Evolutionary conservation across 2,888 invertebrate species (phyloP).

Genomic region (Drosophila rubida): DNA sequence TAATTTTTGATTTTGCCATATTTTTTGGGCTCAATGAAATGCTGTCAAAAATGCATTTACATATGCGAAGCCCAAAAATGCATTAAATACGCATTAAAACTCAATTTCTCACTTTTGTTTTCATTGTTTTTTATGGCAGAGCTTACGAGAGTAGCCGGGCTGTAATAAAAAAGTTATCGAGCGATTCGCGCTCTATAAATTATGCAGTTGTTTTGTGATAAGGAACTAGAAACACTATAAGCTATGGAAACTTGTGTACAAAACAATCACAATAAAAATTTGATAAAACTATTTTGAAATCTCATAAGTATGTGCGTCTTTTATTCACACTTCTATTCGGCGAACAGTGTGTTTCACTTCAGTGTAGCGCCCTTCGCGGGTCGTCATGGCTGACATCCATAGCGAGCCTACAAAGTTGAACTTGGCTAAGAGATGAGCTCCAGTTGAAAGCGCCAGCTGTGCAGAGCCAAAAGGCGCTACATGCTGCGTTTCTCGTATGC

Average conservation of each 20-base stretch:
- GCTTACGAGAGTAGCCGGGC: slow-evolving; percentile 11
- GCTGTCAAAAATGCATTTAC: slow-evolving; percentile 64
- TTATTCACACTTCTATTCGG: not conserved
- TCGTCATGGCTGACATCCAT: not conserved
- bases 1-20: slow-evolving; percentile 20
- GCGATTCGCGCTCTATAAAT: slow-evolving; percentile 8
- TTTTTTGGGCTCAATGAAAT: slow-evolving; percentile 53
- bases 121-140: slow-evolving; percentile 32
- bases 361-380: not conserved
- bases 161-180: slow-evolving; percentile 11
- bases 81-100: slow-evolving; percentile 49
- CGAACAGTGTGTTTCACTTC: not conserved
- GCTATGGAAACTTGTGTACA: not conserved
- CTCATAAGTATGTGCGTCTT: not conserved
- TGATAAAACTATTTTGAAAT: too few relatives aligned
- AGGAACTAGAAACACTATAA: not conserved
- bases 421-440: slow-evolving; percentile 9
- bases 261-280: not conserved
- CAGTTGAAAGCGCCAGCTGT: slow-evolving; percentile 33
- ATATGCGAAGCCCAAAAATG: slow-evolving; percentile 50
- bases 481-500: slow-evolving; percentile 26
- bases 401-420: slow-evolving; percentile 2
- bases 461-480: slow-evolving; percentile 29
- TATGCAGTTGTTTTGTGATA: slow-evolving; percentile 3
- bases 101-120: slow-evolving; percentile 49